Percentiles rank a stretch among this genome's conserved stretches.
These are phyloP conservation scores for Neolamprologus caudopunctatus DNA, from an alignment of 2,113 vertebrate genomes.

Conservation along the genomic window DNA sequence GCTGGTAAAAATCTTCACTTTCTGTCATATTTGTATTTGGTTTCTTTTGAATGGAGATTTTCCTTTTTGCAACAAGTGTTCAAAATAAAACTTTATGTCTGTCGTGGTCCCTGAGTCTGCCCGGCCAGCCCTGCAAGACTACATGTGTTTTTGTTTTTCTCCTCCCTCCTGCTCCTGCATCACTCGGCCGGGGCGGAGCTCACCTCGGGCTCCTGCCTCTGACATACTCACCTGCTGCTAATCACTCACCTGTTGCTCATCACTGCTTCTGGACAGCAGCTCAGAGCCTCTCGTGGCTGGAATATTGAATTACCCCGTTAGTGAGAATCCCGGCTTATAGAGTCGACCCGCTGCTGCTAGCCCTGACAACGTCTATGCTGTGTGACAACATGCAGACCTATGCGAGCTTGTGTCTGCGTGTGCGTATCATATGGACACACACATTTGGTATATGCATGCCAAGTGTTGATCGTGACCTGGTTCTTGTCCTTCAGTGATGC, in stretches of 20 bases:
- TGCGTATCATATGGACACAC: not conserved
- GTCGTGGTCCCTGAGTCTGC: rapidly evolving
- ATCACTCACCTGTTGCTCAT: not conserved
- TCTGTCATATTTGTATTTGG: not conserved
- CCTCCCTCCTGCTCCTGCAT: not conserved
- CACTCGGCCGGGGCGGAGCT: not conserved
- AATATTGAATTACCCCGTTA: rapidly evolving
- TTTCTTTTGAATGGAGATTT: not conserved
- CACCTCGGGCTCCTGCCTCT: not conserved
- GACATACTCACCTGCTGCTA: rapidly evolving
- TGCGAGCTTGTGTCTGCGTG: not conserved
- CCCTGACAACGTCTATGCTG: not conserved
- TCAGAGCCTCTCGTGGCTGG: not conserved
- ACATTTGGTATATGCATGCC: not conserved
- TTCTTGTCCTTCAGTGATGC: slow-evolving; percentile 76
- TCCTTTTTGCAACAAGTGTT: not conserved
- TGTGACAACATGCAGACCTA: not conserved
- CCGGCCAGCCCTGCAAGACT: not conserved
- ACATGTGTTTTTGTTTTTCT: rapidly evolving
- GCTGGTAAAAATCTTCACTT: not conserved
- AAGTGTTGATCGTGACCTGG: slow-evolving; percentile 66
- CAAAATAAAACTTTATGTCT: not conserved
- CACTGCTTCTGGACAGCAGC: not conserved
- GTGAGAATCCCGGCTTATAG: not conserved
- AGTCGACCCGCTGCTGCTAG: rapidly evolving